Evolutionary conservation across 2,888 invertebrate species (phyloP).

Genomic region (Erebia palarica): DNA sequence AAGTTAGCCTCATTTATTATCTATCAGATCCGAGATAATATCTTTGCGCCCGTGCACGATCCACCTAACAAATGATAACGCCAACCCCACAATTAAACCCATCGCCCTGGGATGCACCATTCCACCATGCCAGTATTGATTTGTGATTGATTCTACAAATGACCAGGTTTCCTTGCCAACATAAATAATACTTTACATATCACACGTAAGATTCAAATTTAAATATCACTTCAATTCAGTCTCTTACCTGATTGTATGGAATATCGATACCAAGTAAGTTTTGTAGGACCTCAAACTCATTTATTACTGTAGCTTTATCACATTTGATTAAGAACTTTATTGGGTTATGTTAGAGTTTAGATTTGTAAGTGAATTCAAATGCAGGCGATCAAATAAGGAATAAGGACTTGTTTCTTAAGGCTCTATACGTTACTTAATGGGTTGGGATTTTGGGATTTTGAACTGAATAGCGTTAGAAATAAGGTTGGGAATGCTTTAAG

Average conservation of each 20-base stretch:
- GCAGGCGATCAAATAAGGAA: conserved; percentile 18
- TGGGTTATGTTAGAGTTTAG: conserved; percentile 6
- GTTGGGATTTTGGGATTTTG: conserved; percentile 22
- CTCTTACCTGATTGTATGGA: conserved; percentile 30
- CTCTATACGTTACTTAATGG: conserved; percentile 17
- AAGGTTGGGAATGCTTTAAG: conserved; percentile 9
- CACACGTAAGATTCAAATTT: conserved; percentile 9
- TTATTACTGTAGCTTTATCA: background rate
- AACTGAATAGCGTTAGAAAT: conserved; percentile 18
- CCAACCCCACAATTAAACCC: conserved; percentile 68
- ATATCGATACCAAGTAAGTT: conserved; percentile 35
- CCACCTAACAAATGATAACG: conserved; percentile 60
- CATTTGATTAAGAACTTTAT: conserved; percentile 18
- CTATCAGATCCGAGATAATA: conserved; percentile 14
- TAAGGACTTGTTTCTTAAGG: conserved; percentile 23
- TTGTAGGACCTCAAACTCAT: conserved; percentile 15
- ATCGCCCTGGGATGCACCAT: conserved; percentile 63
- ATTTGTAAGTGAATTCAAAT: background rate
- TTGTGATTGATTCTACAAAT: conserved; percentile 75
- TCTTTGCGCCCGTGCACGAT: conserved; percentile 53
- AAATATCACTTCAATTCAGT: conserved; percentile 9
- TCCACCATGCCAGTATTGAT: conserved; percentile 71
- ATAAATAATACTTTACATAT: conserved; percentile 12
- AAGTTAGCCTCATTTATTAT: conserved; percentile 13
- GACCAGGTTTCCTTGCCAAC: conserved; percentile 7